Evolutionary conservation across 1,140 invertebrate species (phyloP).

Genomic region (Formica exsecta): DNA sequence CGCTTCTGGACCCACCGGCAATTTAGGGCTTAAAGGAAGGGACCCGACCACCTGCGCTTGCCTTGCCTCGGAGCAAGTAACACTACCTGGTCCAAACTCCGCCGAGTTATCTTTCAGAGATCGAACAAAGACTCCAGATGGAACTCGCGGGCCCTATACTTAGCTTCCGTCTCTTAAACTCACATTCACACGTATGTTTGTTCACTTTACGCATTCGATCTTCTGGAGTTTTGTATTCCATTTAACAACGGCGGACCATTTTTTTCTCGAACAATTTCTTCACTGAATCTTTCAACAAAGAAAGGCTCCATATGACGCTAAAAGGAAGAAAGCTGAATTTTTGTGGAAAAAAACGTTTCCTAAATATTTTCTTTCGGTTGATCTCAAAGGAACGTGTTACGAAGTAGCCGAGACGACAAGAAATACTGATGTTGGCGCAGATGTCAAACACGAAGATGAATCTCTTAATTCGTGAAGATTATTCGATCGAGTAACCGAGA

Average conservation of each 20-base stretch:
- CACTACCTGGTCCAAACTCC: constrained; percentile 64
- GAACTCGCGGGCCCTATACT: constrained; percentile 54
- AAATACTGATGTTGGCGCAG: background rate
- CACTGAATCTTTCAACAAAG: background rate
- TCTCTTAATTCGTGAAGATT: constrained; percentile 4
- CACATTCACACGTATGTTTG: constrained; percentile 46
- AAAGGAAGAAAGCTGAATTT: constrained; percentile 23
- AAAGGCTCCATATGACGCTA: background rate
- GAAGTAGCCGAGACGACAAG: background rate
- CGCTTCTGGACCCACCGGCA: constrained; percentile 3
- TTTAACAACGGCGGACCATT: background rate
- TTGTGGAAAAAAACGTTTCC: background rate
- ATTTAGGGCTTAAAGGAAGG: constrained; percentile 49
- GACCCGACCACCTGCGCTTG: constrained; percentile 68
- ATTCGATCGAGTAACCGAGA: background rate
- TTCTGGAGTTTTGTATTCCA: no score
- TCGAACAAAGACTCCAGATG: constrained; percentile 74
- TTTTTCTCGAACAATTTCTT: constrained; percentile 22
- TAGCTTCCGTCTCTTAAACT: constrained; percentile 51
- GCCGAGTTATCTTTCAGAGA: constrained; percentile 60
- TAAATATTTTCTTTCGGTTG: constrained; percentile 10
- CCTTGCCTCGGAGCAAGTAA: constrained; percentile 60
- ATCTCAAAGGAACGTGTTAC: constrained; percentile 1
- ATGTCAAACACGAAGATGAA: constrained; percentile 9
- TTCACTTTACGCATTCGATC: background rate